A percentile compares a stretch with the other conserved stretches of the same genome.
Conservation (phyloP, 2,797 vertebrate species). For the Acipenser transmontanus region DNA sequence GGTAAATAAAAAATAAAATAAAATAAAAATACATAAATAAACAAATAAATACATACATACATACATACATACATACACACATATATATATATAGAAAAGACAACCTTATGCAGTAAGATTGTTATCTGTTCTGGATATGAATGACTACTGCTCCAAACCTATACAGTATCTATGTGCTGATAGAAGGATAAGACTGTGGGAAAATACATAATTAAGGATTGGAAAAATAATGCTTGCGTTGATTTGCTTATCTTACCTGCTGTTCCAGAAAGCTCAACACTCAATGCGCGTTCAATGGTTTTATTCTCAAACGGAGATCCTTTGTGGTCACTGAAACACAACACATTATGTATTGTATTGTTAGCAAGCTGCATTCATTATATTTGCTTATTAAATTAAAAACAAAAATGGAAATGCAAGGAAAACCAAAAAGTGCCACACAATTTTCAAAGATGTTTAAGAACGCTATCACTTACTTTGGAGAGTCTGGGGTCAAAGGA, state of each 20-base stretch:
- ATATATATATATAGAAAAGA: no score
- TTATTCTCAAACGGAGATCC: slow-evolving; percentile 99
- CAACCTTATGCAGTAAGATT: no score
- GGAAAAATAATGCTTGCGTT: no score
- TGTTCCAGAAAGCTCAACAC: slow-evolving; percentile 99
- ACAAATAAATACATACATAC: no score
- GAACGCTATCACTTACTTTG: slow-evolving; percentile 99
- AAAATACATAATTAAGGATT: no score
- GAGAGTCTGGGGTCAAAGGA: slow-evolving; percentile 98
- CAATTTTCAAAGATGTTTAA: slow-evolving; percentile 65
- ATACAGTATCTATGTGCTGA: no score
- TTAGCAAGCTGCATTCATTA: background rate
- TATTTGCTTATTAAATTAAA: slow-evolving; percentile 56
- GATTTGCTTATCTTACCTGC: slow-evolving; percentile 72
- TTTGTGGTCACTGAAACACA: slow-evolving; percentile 99
- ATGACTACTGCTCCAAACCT: no score
- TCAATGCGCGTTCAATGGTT: slow-evolving; percentile 98
- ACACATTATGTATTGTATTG: slow-evolving; percentile 27
- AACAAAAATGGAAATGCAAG: slow-evolving; percentile 67
- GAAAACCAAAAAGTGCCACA: slow-evolving; percentile 59
- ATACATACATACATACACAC: no score
- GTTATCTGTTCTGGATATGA: no score
- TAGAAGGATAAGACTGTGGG: no score
- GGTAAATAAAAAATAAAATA: no score
- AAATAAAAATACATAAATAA: no score